Percentiles rank a stretch among this genome's conserved stretches.
Evolutionary conservation across 2,888 invertebrate species (phyloP).

Genomic region (Lamproptera curius): DNA sequence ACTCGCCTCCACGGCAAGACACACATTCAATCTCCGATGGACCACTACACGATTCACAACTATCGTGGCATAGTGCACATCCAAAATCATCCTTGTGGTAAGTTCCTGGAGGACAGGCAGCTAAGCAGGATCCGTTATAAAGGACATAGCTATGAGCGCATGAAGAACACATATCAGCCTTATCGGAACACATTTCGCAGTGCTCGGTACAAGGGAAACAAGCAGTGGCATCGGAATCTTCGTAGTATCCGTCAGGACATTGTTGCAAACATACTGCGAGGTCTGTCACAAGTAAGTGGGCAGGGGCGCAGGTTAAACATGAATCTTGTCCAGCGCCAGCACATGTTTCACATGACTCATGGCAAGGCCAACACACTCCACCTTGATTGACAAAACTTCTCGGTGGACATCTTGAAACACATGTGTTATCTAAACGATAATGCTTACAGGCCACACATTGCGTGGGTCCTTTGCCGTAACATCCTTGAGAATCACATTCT

Average conservation of each 20-base stretch:
- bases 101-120: conserved; percentile 89
- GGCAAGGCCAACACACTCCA: conserved; percentile 90
- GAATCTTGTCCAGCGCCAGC: conserved; percentile 92
- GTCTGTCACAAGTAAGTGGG: conserved; percentile 89
- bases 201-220: conserved; percentile 93
- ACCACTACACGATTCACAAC: conserved; percentile 90
- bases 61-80: conserved; percentile 87
- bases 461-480: conserved; percentile 90
- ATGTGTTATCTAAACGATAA: conserved; percentile 88
- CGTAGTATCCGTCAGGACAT: conserved; percentile 93
- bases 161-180: conserved; percentile 90
- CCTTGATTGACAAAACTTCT: conserved; percentile 89
- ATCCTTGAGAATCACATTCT: conserved; percentile 91
- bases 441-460: conserved; percentile 91
- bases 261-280: conserved; percentile 91
- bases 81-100: conserved; percentile 93
- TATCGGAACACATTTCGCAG: conserved; percentile 90
- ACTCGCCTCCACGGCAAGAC: conserved; percentile 85
- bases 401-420: conserved; percentile 91
- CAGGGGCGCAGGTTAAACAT: conserved; percentile 90
- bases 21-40: conserved; percentile 87
- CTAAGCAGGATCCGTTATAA: conserved; percentile 90
- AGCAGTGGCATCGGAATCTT: conserved; percentile 86
- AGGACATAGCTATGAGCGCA: conserved; percentile 93
- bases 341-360: conserved; percentile 93